phyloP scores from a whole-genome alignment of 2,888 invertebrate species.

The Zaprionus obscuricornis region DNA sequence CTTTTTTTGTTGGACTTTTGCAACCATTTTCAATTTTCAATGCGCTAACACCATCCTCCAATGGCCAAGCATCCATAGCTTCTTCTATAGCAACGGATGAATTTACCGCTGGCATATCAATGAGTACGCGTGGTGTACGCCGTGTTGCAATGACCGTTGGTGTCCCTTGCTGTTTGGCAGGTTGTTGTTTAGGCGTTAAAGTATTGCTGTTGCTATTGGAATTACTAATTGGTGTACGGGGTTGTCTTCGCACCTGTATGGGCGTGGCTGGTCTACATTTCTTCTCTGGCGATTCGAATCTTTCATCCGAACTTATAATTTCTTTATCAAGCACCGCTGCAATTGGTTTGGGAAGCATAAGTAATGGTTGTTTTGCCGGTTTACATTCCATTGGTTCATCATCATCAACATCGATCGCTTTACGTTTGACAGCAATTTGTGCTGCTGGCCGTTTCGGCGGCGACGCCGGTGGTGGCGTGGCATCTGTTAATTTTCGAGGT shows the following conservation, averaged over 20 bases:
- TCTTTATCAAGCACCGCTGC: slow-evolving; percentile 75
- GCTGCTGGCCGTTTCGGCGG: too few species aligned
- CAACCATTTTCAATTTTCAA: too few species aligned
- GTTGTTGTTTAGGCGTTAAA: slow-evolving; percentile 41
- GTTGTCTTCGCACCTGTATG: slow-evolving; percentile 81
- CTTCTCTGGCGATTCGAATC: slow-evolving; percentile 81
- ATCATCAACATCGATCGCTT: slow-evolving; percentile 12
- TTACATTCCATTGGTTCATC: slow-evolving; percentile 4
- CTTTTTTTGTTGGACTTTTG: slow-evolving; percentile 22
- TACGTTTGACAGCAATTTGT: slow-evolving; percentile 21
- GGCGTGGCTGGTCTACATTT: slow-evolving; percentile 80
- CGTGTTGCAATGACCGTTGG: slow-evolving; percentile 81
- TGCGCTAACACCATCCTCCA: slow-evolving; percentile 45
- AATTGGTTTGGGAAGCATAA: slow-evolving; percentile 50
- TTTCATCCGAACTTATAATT: slow-evolving; percentile 81
- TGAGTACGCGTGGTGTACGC: slow-evolving; percentile 77
- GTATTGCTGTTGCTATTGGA: slow-evolving; percentile 28
- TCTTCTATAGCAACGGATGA: slow-evolving; percentile 72
- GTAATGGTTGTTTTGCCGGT: slow-evolving; percentile 12
- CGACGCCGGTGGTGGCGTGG: not conserved
- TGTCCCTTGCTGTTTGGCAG: slow-evolving; percentile 56
- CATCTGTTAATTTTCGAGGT: slow-evolving; percentile 33
- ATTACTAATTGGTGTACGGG: slow-evolving; percentile 72
- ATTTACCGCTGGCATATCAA: slow-evolving; percentile 50
- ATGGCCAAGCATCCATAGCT: slow-evolving; percentile 81